A percentile compares a stretch with the other conserved stretches of the same genome.
phyloP scores from a whole-genome alignment of 2,797 vertebrate genomes.

The Notolabrus celidotus region DNA sequence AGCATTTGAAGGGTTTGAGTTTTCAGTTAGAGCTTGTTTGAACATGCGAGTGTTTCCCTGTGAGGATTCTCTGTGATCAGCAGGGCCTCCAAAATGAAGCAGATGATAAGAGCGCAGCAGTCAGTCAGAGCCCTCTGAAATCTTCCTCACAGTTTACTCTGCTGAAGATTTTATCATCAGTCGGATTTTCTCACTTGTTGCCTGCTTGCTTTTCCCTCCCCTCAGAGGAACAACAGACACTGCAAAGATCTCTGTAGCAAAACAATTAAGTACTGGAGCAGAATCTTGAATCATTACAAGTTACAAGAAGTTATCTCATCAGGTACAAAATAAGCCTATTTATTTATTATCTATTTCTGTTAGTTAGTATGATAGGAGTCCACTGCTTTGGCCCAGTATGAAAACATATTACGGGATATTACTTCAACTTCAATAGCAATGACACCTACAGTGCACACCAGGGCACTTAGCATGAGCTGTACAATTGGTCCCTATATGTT shows the following conservation, averaged over 20 bases:
- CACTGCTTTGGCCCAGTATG: too few relatives aligned
- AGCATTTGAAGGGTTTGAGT: slow-evolving; percentile 33
- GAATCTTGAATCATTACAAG: slow-evolving; percentile 48
- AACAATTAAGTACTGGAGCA: slow-evolving; percentile 64
- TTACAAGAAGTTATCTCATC: too few relatives aligned
- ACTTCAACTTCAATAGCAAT: too few relatives aligned
- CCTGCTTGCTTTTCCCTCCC: slow-evolving; percentile 57
- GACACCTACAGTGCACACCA: too few relatives aligned
- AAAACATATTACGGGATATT: too few relatives aligned
- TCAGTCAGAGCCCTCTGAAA: slow-evolving; percentile 64
- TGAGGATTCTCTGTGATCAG: slow-evolving; percentile 75
- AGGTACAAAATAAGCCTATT: too few relatives aligned
- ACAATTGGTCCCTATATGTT: too few relatives aligned
- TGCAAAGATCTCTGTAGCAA: slow-evolving; percentile 78
- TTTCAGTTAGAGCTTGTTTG: slow-evolving; percentile 31
- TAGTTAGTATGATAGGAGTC: too few relatives aligned
- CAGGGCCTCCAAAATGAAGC: slow-evolving; percentile 79
- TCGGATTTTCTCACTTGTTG: slow-evolving; percentile 45
- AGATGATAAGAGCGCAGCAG: slow-evolving; percentile 78
- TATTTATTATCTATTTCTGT: too few relatives aligned
- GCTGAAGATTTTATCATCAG: slow-evolving; percentile 45
- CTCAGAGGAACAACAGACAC: slow-evolving; percentile 77
- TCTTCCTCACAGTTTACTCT: slow-evolving; percentile 34
- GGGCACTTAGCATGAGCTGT: too few relatives aligned
- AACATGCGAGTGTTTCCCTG: slow-evolving; percentile 42